These are phyloP conservation scores for Pseudococcus longispinus DNA, from an alignment of 2,888 invertebrate species.

Conservation along the genomic window DNA sequence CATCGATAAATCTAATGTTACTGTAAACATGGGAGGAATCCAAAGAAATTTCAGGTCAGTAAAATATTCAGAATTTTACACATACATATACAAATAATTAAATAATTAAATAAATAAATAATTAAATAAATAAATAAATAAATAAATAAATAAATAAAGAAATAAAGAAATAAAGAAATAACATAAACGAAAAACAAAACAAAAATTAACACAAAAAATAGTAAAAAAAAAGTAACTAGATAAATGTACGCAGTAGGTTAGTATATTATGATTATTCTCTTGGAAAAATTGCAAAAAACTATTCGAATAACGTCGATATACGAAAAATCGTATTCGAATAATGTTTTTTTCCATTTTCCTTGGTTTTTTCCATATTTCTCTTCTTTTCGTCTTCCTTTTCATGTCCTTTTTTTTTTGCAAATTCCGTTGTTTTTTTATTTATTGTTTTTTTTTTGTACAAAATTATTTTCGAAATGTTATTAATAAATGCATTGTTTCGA, in stretches of 20 bases:
- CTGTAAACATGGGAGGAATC: slow-evolving; percentile 56
- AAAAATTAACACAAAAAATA: neutral
- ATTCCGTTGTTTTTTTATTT: neutral
- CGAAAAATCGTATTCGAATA: neutral
- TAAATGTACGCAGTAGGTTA: neutral
- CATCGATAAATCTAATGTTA: slow-evolving; percentile 54
- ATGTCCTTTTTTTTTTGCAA: neutral
- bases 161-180: slow-evolving; percentile 24
- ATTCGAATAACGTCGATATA: no score
- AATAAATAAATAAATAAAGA: no score
- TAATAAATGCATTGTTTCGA: neutral
- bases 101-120: no score
- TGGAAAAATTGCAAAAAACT: neutral
- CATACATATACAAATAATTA: slow-evolving; percentile 42
- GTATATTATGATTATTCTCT: neutral
- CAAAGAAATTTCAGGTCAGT: slow-evolving; percentile 56
- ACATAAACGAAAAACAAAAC: neutral
- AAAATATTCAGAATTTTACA: slow-evolving; percentile 53
- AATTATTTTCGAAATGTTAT: neutral
- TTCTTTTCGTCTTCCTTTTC: neutral
- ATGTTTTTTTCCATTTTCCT: neutral
- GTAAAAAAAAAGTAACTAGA: slow-evolving; percentile 5
- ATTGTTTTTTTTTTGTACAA: neutral
- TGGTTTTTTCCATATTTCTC: neutral
- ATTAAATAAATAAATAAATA: no score